These are phyloP conservation scores for Neodontobutis hainanensis DNA, from an alignment of 2,113 vertebrate species.

Conservation along the genomic window DNA sequence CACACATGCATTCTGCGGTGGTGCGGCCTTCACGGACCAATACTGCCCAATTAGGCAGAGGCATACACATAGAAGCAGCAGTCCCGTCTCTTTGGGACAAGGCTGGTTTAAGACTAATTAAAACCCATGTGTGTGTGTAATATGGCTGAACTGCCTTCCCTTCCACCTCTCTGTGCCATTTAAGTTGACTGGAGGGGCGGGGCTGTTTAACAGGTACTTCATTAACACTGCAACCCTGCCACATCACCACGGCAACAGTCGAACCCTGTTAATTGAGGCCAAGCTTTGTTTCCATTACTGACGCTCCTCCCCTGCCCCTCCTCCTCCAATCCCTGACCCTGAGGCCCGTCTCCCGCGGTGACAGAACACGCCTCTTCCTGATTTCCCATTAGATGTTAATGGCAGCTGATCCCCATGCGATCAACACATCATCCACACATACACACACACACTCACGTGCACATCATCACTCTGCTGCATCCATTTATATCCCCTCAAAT, in stretches of 20 bases:
- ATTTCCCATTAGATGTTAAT: slow-evolving; percentile 80
- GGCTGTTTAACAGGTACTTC: slow-evolving; percentile 86
- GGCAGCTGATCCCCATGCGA: slow-evolving; percentile 70
- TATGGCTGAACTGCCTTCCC: slow-evolving; percentile 48
- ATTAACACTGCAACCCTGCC: slow-evolving; percentile 78
- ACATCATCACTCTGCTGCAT: slow-evolving; percentile 57
- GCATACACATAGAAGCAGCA: slow-evolving; percentile 14
- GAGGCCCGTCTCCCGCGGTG: slow-evolving; percentile 68
- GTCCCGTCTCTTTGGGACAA: slow-evolving; percentile 68
- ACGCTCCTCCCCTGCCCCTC: slow-evolving; percentile 67
- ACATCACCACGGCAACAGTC: slow-evolving; percentile 76
- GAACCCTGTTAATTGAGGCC: slow-evolving; percentile 80
- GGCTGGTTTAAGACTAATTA: slow-evolving; percentile 82
- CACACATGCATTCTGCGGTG: slow-evolving; percentile 67
- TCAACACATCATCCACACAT: slow-evolving; percentile 62
- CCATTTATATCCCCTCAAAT: slow-evolving; percentile 83
- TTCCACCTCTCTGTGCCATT: slow-evolving; percentile 69
- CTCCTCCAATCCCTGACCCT: slow-evolving; percentile 73
- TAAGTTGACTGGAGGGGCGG: slow-evolving; percentile 75
- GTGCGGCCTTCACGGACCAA: slow-evolving; percentile 71
- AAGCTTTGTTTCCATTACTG: slow-evolving; percentile 77
- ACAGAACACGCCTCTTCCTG: slow-evolving; percentile 77
- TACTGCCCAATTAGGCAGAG: slow-evolving; percentile 79
- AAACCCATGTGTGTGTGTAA: slow-evolving; percentile 65
- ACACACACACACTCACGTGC: slow-evolving; percentile 35